Evolutionary conservation across 2,888 invertebrate species (phyloP), one percentile per base, ranked within the genome.

Genomic region (Drosophila anceps): DNA sequence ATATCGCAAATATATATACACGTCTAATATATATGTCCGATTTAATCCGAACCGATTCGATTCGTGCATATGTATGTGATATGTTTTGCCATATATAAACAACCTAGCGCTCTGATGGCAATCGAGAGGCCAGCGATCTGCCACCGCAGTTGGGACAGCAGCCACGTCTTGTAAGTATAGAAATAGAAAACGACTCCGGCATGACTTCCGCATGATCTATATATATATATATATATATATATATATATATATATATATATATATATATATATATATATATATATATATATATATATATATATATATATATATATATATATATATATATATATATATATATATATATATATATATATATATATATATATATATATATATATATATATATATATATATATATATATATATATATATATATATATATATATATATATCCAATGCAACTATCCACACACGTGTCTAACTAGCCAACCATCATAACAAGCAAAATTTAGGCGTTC

Each of bases 121-220:
- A 84, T 89, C 87, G 89, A 85, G 92, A 91, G 68, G 91, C 91
- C 82, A 86, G 81, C 81, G 92, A 90, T 81, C 79, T 84, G 83
- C 89, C 92, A 84, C 86, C 90, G 76, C 88, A 86, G 73, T 81
- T 87, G 84, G 88, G 90, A 79, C 90, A 91, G 63, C 70, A 81
- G 64, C 84, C 81, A 81, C 84, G 84, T 71, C 84, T 88, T 80
- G 92, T 91, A 91, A 91, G 91, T 92, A 91, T 84, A 50, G 70
- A 75, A 64, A 46, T 81, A 58, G 70, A 73, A 72, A 69, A 71
- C 61, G 79, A 73, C 54, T 62, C 63, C 50, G 73, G 81, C 85
- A 81, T 88, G 70, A 88, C 79, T 77, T 68, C 57, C 64, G 90
- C 85, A 85, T 86, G 90, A 86, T 58, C 62, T 59, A 58, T n/a